Base-by-base conservation (phyloP, 2,888 invertebrate genomes). In the Conomelus anceps region DNA sequence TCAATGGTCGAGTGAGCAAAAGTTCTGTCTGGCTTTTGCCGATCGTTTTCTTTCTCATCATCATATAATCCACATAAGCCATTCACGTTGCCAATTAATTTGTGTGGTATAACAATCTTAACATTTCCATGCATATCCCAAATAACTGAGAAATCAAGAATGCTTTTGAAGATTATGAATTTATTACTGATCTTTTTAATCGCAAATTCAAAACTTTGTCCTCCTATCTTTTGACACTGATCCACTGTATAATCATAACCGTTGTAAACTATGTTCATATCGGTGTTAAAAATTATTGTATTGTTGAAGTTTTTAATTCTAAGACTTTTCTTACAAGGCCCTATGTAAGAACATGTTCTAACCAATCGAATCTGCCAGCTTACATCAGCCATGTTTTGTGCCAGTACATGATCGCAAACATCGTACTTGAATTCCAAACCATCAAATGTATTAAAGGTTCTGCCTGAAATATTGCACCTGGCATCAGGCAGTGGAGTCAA, bases 61-160 rank as follows among this genome's bases (percentile, higher is more conserved):
- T 97, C 96, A 93, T 95, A 97, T 90, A 95, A 96, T 0, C 98
- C 98, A 92, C 98, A 98, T 13, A 98, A 93, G 0, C 98, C 98
- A 92, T 97, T 96, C 0, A 97, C 96, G 85, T 94, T 94, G 11
- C 95, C 94, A 90, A 94, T 93, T 91, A 96, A 94, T 91, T 95
- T 95, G 88, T 95, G 95, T 0, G 95, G 94, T 0, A 97, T 96
- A 90, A 96, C 96, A 91, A 98, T 94, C 93, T 96, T 96, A 0
- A 96, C 94, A 92, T 96, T 95, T 1, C 96, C 96, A 89, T 95
- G 95, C 3, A 94, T 94, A 92, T 95, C 96, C 93, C 96, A 96
- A 0, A 96, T 94, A 0, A 97, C 95, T 93, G 96, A 96, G 92
- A 97, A 97, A 89, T 96, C 96, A 91, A 96, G 96, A 89, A 94